Evolutionary conservation across 2,797 vertebrate species (phyloP), one percentile per base, ranked within the genome.

Genomic region (Danio jaintianensis): DNA sequence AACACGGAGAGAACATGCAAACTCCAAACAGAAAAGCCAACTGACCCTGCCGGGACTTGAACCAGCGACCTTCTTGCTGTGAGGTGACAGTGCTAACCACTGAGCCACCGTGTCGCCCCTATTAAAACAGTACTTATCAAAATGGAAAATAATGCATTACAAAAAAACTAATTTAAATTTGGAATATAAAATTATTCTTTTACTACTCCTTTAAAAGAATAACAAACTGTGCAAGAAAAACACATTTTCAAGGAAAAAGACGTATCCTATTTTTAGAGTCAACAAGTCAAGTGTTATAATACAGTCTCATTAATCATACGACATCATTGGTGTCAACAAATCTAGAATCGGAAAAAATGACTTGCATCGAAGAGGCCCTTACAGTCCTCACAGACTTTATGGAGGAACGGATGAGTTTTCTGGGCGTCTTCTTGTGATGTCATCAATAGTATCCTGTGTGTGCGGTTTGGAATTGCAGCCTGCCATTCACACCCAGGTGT

Each of bases 401-500:
- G 43, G 29, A 82, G 86, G 82, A 90, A 89, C 88, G 87, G 89
- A 89, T 90, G 87, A 89, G 85, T 88, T 92, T 87, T 89, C 88
- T 86, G 88, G 87, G 91, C 87, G 88, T 89, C 87, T 71, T 76
- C 78, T 75, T 59, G 87, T 94, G 92, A 94, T 90, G 91, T 93
- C 90, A 94, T 94, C 91, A 94, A 92, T 92, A 88, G 92, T 79
- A 89, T 88, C 91, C 91, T 93, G 90, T 94, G 90, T 90, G 88
- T 84, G 70, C 16, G 43, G 59, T 66, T 84, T 82, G 78, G 66
- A 74, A 58, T 80, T 91, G 82, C 89, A 87, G 72, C 80, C 85
- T 88, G 84, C 86, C 88, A 88, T 92, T 93, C 89, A 83, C 52
- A 43, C 70, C 73, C 81, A 88, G 85, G 90, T 90, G 89, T 59